Evolutionary conservation across 2,888 invertebrate species (phyloP).

Genomic region (Phortica magna): DNA sequence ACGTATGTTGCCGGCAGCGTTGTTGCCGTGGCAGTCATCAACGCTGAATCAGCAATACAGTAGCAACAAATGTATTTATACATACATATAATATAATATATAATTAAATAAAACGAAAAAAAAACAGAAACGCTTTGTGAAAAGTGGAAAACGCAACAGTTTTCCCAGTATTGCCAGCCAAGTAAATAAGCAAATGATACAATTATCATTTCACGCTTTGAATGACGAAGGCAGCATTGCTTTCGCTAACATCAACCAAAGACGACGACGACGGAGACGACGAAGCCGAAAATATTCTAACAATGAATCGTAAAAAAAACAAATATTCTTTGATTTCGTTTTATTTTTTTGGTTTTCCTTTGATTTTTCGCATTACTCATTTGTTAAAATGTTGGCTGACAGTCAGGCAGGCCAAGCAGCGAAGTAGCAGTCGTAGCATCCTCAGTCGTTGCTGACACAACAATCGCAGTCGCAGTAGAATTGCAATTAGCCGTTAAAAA

Average conservation of each 20-base stretch:
- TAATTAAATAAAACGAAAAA: not conserved
- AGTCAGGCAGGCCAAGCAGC: conserved; percentile 7
- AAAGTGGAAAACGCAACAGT: not conserved
- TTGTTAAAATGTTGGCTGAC: conserved; percentile 24
- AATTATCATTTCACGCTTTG: not conserved
- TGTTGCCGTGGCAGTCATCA: not conserved
- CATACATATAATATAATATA: too few species aligned
- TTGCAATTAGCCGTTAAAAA: conserved; percentile 33
- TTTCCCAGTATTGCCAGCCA: not conserved
- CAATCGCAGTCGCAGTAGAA: not conserved
- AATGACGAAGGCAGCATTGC: not conserved
- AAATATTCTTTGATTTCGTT: not conserved
- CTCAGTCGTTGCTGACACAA: not conserved
- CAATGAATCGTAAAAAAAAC: not conserved
- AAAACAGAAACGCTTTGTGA: conserved; percentile 11
- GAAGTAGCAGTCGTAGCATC: not conserved
- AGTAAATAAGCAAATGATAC: conserved; percentile 25
- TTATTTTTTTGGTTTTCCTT: too few species aligned
- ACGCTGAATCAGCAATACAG: conserved; percentile 16
- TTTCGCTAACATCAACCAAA: not conserved
- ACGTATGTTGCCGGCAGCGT: not conserved
- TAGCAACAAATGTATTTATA: not conserved
- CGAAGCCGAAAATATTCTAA: conserved; percentile 1
- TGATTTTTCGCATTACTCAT: conserved; percentile 21
- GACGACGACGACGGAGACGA: not conserved